Conservation (phyloP, 2,113 vertebrate genomes). For the Pterocles burchelli region DNA sequence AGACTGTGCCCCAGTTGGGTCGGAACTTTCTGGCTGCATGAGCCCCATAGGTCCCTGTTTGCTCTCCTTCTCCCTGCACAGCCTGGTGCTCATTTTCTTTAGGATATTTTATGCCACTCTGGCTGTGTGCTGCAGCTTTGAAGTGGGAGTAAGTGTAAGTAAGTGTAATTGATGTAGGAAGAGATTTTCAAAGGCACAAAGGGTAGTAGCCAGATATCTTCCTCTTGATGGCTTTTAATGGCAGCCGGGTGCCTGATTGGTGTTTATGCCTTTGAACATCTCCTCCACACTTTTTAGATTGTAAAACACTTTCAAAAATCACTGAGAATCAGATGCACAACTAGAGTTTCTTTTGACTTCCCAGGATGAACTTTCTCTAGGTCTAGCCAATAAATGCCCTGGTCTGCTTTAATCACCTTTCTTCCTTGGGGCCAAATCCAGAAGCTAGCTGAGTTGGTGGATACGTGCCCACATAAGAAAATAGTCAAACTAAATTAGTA, state of each 20-base stretch:
- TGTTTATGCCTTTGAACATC: background rate
- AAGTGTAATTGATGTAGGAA: constrained; percentile 2
- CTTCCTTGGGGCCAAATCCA: background rate
- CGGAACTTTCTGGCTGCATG: background rate
- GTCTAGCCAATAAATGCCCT: background rate
- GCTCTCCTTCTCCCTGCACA: background rate
- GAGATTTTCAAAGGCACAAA: constrained; percentile 37
- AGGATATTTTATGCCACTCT: constrained; percentile 8
- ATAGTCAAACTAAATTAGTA: background rate
- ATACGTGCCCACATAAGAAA: background rate
- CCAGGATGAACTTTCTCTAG: background rate
- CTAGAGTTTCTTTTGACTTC: background rate
- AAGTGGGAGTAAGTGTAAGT: background rate
- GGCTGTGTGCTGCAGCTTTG: background rate
- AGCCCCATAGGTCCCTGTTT: background rate
- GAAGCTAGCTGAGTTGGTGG: background rate
- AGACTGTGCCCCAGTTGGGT: background rate
- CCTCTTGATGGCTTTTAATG: constrained; percentile 5
- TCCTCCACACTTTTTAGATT: background rate
- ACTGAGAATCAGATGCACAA: background rate
- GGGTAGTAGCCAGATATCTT: background rate
- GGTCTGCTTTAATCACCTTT: background rate
- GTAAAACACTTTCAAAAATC: constrained; percentile 15
- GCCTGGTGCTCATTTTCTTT: background rate
- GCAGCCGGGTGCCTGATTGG: background rate